phyloP scores from a whole-genome alignment of 2,888 invertebrate species.

The Caenorhabditis sulstoni region DNA sequence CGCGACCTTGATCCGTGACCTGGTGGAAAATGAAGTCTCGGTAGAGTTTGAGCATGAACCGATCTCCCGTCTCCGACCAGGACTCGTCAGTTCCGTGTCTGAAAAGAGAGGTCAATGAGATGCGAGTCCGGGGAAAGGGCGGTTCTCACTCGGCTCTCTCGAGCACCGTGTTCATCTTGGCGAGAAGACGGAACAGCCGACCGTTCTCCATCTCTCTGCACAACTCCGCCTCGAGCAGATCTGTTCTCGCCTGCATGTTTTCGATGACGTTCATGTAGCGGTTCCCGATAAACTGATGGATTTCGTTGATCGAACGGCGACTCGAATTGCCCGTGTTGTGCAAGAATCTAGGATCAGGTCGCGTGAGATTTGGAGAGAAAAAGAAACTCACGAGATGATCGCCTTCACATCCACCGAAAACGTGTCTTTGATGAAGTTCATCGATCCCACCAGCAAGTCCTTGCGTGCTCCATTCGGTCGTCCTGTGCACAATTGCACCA shows the following conservation, averaged over 20 bases:
- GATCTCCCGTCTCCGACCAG: constrained; percentile 98
- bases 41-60: constrained; percentile 97
- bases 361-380: too few species aligned
- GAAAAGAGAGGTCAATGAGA: constrained; percentile 62
- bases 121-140: too few species aligned
- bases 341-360: constrained; percentile 27
- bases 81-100: constrained; percentile 92
- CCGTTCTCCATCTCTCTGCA: constrained; percentile 96
- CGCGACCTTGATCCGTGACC: constrained; percentile 89
- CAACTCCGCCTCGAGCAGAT: constrained; percentile 92
- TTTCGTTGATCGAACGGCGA: constrained; percentile 89
- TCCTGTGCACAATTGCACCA: constrained; percentile 94
- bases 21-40: constrained; percentile 98
- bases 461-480: constrained; percentile 88
- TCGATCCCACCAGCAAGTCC: constrained; percentile 83
- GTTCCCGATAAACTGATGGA: constrained; percentile 99
- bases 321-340: constrained; percentile 80
- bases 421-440: constrained; percentile 83
- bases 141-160: constrained; percentile 95
- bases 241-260: constrained; percentile 85
- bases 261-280: constrained; percentile 88
- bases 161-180: constrained; percentile 94
- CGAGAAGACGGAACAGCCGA: constrained; percentile 90
- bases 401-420: constrained; percentile 96
- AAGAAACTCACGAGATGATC: constrained; percentile 87